Percentiles rank a stretch among this genome's conserved stretches.
phyloP scores from a whole-genome alignment of 2,888 invertebrate species.

The Cancer borealis region DNA sequence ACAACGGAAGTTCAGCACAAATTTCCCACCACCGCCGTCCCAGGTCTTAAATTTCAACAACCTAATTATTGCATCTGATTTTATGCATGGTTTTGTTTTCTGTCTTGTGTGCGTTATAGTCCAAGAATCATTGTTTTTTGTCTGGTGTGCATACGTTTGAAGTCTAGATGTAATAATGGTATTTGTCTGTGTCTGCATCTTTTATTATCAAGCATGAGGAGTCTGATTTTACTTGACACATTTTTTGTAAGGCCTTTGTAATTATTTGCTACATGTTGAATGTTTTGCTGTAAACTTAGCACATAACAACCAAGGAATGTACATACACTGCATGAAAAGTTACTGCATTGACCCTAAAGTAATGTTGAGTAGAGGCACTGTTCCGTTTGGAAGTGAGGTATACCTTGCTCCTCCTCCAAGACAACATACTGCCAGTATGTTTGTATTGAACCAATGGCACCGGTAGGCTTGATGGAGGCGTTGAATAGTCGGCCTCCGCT shows the following conservation, averaged over 20 bases:
- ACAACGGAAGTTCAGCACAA: slow-evolving; percentile 64
- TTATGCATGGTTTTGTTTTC: background rate
- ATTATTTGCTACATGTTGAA: background rate
- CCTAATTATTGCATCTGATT: background rate
- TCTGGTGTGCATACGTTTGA: background rate
- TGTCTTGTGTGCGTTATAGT: background rate
- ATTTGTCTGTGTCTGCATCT: background rate
- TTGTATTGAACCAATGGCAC: too few relatives aligned
- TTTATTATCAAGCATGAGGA: background rate
- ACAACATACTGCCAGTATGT: too few relatives aligned
- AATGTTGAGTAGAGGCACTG: too few relatives aligned
- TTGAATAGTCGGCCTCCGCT: too few relatives aligned
- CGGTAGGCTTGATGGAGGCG: too few relatives aligned
- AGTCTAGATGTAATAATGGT: background rate
- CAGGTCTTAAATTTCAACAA: slow-evolving; percentile 41
- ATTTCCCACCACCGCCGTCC: slow-evolving; percentile 56
- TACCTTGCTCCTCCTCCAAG: too few relatives aligned
- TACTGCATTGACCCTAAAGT: background rate
- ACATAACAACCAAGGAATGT: background rate
- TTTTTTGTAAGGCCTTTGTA: background rate
- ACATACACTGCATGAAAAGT: background rate
- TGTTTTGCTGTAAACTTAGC: background rate
- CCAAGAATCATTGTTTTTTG: background rate
- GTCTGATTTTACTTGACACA: background rate
- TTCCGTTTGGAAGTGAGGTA: too few relatives aligned